These are phyloP conservation scores for Channa argus DNA, from an alignment of 2,113 vertebrate species.

Conservation along the genomic window DNA sequence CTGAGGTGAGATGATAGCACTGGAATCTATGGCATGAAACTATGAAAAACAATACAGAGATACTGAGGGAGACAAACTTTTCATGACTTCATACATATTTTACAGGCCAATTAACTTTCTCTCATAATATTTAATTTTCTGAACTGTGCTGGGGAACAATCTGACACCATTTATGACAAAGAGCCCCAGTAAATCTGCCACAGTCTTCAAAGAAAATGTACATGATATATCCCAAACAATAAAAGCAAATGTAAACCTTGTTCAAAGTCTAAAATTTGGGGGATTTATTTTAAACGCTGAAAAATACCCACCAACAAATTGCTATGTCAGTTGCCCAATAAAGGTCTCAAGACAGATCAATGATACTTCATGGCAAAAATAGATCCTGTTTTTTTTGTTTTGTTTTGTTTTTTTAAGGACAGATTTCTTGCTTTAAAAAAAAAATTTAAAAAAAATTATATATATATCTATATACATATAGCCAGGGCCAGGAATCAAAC, in stretches of 20 bases:
- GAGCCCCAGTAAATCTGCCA: constrained; percentile 1
- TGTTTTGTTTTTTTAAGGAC: no score
- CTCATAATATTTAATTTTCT: constrained; percentile 33
- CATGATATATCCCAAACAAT: neutral
- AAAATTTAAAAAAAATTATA: no score
- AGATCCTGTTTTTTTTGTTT: neutral
- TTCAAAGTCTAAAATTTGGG: neutral
- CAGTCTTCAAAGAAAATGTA: constrained; percentile 8
- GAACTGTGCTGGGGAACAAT: constrained; percentile 11
- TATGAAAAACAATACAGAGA: constrained; percentile 39
- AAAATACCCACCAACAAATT: neutral
- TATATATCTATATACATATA: no score
- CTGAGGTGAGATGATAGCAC: constrained; percentile 30
- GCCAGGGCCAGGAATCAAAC: no score
- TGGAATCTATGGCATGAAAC: constrained; percentile 35
- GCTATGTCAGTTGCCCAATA: neutral
- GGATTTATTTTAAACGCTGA: neutral
- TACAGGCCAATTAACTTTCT: constrained; percentile 46
- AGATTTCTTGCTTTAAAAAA: no score
- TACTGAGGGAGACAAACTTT: constrained; percentile 45
- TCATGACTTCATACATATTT: constrained; percentile 56
- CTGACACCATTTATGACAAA: constrained; percentile 7
- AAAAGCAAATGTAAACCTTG: neutral
- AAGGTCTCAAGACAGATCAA: neutral
- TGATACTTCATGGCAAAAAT: neutral